Evolutionary conservation across 2,888 invertebrate species (phyloP), one percentile per base, ranked within the genome.

Genomic region (Diadromus collaris): DNA sequence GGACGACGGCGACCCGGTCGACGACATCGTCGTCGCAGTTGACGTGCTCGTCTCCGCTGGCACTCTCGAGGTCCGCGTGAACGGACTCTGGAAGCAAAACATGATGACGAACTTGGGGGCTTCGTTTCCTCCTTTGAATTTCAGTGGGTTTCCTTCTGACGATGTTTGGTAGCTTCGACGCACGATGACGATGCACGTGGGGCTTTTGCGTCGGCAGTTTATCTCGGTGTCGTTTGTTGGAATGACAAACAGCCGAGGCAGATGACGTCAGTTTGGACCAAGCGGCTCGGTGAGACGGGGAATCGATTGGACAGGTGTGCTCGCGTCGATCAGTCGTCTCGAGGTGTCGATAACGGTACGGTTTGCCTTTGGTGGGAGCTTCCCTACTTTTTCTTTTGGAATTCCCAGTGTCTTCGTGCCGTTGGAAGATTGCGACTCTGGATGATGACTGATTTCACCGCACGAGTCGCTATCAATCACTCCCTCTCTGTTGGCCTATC

Each of bases 11-110:
- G 51, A 38, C 51, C n/a, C 38, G 38, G 77, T 78, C 24, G 78
- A 34, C 48, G 72, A 48, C 4, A 81, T 73, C 41, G 83, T 74
- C 74, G 70, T 19, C 78, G 73, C 73, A n/a, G 77, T 77, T 19
- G 76, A 29, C 56, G 73, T 46, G 2, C 80, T 74, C 32, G 83
- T 73, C 76, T 84, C 64, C 79, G 60, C 61, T 82, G 77, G 61
- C 67, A 77, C 77, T 38, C 80, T 65, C 54, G 89, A 87, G 21
- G 87, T 84, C 75, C 90, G 87, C 76, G 90, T 88, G 76, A 91
- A 91, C 65, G 91, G 90, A 78, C 90, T 90, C 83, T 91, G 90
- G 80, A 91, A 91, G 82, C 91, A 91, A 82, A 91, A 91, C 91
- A 91, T 91, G 65, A 60, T 81, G 74, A 58, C 24, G 7, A n/a